phyloP scores from a whole-genome alignment of 2,797 vertebrate species.

The Falco novaeseelandiae region DNA sequence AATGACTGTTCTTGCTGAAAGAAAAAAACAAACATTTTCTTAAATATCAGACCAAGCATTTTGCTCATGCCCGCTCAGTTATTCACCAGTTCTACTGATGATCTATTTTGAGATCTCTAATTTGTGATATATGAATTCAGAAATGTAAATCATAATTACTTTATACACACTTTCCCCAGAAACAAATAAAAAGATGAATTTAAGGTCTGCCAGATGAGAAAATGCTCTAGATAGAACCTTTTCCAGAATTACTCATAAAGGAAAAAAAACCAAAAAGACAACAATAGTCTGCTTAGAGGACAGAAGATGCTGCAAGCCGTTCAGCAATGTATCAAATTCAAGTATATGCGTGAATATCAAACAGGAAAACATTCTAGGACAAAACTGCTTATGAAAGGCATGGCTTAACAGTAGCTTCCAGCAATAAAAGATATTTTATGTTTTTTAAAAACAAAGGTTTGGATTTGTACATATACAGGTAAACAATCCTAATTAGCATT shows the following conservation, averaged over 20 bases:
- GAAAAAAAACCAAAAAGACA: neutral
- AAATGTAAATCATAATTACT: neutral
- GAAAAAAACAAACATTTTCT: neutral
- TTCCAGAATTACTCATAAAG: neutral
- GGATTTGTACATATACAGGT: neutral
- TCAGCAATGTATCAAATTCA: neutral
- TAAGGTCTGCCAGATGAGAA: neutral
- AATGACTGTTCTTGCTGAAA: neutral
- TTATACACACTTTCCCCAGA: neutral
- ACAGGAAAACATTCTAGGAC: neutral
- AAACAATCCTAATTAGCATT: neutral
- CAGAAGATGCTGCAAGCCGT: neutral
- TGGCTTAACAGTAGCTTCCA: neutral
- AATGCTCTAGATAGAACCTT: neutral
- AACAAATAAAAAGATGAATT: neutral
- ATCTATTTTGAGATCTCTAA: neutral
- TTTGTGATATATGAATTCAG: neutral
- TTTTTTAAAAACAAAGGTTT: neutral
- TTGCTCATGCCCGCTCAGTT: neutral
- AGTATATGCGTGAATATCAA: neutral
- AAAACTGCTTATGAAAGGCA: neutral
- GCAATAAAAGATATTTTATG: neutral
- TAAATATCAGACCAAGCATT: neutral
- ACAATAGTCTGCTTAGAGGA: neutral
- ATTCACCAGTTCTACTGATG: neutral